Conservation (phyloP, 92 coral and sea anemone species). For the Palythoa grandis region DNA sequence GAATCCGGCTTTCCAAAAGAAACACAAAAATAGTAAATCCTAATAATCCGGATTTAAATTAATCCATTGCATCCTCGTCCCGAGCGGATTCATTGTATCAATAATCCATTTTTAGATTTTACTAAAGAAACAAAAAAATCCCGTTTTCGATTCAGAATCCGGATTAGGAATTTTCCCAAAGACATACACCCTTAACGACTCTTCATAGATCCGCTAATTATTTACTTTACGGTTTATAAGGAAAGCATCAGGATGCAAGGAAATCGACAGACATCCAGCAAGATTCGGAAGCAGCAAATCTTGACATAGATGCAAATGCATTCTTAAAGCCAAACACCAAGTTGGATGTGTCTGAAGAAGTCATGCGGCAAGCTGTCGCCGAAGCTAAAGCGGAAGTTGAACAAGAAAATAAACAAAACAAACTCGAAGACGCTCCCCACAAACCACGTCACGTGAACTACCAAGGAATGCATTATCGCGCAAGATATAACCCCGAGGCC, state of each 20-base stretch:
- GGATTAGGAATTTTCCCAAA: no score
- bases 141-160: no score
- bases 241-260: background rate
- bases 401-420: conserved; percentile 1
- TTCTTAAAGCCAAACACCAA: background rate
- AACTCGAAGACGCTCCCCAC: background rate
- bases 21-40: no score
- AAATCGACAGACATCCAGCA: background rate
- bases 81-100: no score
- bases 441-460: background rate
- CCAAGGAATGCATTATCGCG: conserved; percentile 31
- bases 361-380: conserved; percentile 1
- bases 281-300: background rate
- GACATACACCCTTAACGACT: no score
- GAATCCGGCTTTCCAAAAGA: no score
- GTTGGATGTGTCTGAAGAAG: background rate
- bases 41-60: no score
- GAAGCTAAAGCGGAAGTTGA: conserved; percentile 20
- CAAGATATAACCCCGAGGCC: conserved; percentile 20
- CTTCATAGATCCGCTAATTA: background rate
- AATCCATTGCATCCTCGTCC: no score
- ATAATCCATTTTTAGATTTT: no score
- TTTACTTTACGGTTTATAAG: background rate
- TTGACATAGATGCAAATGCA: background rate
- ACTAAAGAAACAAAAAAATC: no score